Evolutionary conservation across 2,113 vertebrate genomes (phyloP).

Genomic region (Tragulus kanchil): DNA sequence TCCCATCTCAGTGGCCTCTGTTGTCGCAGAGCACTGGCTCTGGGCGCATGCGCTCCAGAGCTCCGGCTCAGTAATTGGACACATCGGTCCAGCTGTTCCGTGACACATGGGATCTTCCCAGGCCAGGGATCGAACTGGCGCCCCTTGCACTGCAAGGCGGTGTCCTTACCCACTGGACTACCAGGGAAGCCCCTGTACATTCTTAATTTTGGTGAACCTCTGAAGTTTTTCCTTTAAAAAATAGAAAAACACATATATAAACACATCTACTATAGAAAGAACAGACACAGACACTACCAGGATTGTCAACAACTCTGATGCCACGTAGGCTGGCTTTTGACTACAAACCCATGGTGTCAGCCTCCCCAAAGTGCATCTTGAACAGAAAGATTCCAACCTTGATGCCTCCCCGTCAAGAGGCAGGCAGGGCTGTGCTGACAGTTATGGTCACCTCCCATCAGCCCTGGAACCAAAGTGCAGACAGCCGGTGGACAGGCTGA

Average conservation of each 20-base stretch:
- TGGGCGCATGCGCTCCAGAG: too few species aligned
- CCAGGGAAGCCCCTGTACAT: neutral
- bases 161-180: too few species aligned
- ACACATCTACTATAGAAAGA: neutral
- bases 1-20: too few species aligned
- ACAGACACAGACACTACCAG: neutral
- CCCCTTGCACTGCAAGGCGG: too few species aligned
- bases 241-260: neutral
- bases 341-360: too few species aligned
- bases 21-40: too few species aligned
- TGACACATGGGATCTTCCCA: too few species aligned
- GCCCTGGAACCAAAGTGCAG: conserved; percentile 66
- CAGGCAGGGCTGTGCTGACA: neutral
- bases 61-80: too few species aligned
- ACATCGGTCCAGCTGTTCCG: too few species aligned
- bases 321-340: neutral
- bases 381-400: neutral
- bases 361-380: neutral
- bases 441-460: neutral
- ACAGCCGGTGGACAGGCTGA: conserved; percentile 74
- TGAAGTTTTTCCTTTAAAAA: conserved; percentile 35
- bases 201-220: neutral
- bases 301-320: neutral
- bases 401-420: neutral
- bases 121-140: too few species aligned